Conservation (phyloP, 2,888 invertebrate species). For the Margaritifera margaritifera region DNA sequence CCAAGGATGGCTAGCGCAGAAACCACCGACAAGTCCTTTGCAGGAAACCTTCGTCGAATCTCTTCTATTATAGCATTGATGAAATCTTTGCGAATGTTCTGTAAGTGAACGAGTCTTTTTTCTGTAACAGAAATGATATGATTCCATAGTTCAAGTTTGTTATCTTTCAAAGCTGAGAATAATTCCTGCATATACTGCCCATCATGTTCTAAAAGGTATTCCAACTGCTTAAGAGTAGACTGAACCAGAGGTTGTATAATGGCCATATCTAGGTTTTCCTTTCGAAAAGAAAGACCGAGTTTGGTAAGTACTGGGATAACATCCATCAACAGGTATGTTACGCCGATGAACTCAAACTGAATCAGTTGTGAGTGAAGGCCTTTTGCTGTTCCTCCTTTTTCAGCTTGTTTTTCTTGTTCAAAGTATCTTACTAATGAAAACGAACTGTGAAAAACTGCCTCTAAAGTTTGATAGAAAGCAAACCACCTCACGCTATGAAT, state of each 20-base stretch:
- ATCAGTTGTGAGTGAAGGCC: conserved; percentile 4
- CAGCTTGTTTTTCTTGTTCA: conserved; percentile 16
- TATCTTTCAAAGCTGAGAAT: not conserved
- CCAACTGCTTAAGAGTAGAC: not conserved
- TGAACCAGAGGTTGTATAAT: conserved; percentile 5
- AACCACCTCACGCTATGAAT: conserved; percentile 9
- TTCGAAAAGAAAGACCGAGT: conserved; percentile 12
- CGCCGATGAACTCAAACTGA: conserved; percentile 7
- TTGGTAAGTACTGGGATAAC: conserved; percentile 14
- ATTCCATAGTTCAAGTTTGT: not conserved
- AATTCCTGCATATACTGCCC: conserved; percentile 7
- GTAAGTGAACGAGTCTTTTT: not conserved
- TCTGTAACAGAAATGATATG: not conserved
- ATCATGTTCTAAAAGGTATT: conserved; percentile 6
- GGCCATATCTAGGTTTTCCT: conserved; percentile 7
- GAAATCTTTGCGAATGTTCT: not conserved
- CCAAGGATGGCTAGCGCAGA: not conserved
- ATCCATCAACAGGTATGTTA: conserved; percentile 7
- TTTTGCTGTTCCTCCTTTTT: conserved; percentile 10
- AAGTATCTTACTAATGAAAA: conserved; percentile 1
- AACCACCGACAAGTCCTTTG: not conserved
- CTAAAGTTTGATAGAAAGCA: conserved; percentile 13
- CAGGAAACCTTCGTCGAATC: not conserved
- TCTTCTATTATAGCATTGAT: not conserved
- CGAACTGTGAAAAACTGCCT: conserved; percentile 13